Base-by-base conservation (phyloP, 2,888 invertebrate genomes). In the Epinotia ramella region DNA sequence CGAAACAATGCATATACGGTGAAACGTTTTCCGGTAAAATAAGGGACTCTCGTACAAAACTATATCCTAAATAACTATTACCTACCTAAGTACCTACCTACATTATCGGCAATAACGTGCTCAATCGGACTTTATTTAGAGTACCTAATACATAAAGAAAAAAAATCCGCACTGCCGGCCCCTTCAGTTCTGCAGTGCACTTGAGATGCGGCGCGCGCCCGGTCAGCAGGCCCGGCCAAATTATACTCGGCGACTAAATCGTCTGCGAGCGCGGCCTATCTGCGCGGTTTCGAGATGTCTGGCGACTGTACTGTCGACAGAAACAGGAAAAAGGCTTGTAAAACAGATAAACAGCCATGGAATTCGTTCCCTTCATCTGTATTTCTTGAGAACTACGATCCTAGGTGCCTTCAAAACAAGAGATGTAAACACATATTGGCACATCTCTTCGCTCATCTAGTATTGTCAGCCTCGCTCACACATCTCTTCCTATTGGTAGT, bases 221-320 rank as follows among this genome's bases (percentile, higher is more conserved):
- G 88, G 84, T 81, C 84, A 86, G 83, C 83, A 84, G 77, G 79
- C 81, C 79, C 83, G 83, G 81, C 84, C 86, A 89, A 93, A 92
- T 92, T 92, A 92, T 89, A 89, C 89, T 87, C 86, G 88, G 86
- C 84, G 84, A 85, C 87, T 87, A 90, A 91, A 89, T 91, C 91
- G 89, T 91, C 89, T 86, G 85, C 83, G 80, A 81, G 69, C 69
- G 59, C 85, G 82, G 85, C 84, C 85, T 85, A 86, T 85, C 87
- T 82, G 82, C 84, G 83, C 83, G 84, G 84, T 87, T 87, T 89
- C 83, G 83, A 88, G 85, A 87, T 86, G 86, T 87, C 87, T 88
- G 86, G 78, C 76, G 73, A 76, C 65, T 72, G 86, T 89, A 90
- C 84, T 70, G 88, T 82, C 78, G 44, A 83, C 83, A 73, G 44